A percentile compares a stretch with the other conserved stretches of the same genome.
phyloP scores from a whole-genome alignment of 2,797 vertebrate genomes.

The Myripristis jacobus region DNA sequence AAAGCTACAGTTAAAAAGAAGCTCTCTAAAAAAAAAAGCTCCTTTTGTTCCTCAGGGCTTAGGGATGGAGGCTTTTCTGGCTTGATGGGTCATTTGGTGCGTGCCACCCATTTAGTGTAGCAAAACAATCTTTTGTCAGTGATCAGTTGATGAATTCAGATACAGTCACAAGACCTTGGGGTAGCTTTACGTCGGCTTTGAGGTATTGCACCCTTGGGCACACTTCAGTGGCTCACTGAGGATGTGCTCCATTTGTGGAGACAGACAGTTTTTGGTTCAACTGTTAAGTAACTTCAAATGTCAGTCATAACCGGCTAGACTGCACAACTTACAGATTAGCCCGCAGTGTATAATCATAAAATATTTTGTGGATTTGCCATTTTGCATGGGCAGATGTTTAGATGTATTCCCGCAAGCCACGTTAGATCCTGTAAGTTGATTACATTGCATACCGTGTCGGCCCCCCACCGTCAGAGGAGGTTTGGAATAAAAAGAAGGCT shows the following conservation, averaged over 20 bases:
- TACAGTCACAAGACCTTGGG: slow-evolving; percentile 14
- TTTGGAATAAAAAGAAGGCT: slow-evolving; percentile 18
- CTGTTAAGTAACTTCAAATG: slow-evolving; percentile 9
- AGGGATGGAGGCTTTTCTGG: not conserved
- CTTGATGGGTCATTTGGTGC: slow-evolving; percentile 22
- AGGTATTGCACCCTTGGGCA: slow-evolving; percentile 13
- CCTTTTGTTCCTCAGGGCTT: no score
- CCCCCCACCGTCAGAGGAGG: slow-evolving; percentile 14
- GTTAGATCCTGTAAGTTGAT: slow-evolving; percentile 20
- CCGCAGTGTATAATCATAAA: not conserved
- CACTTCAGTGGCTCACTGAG: slow-evolving; percentile 1
- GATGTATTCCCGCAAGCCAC: slow-evolving; percentile 10
- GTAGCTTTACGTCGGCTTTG: slow-evolving; percentile 5
- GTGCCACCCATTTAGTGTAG: slow-evolving; percentile 8
- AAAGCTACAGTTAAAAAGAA: no score
- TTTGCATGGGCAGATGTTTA: slow-evolving; percentile 22
- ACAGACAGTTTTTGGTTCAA: slow-evolving; percentile 17
- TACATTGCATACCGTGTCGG: slow-evolving; percentile 19
- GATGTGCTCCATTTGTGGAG: slow-evolving; percentile 27
- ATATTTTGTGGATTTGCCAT: slow-evolving; percentile 23
- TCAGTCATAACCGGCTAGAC: slow-evolving; percentile 28
- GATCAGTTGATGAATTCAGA: slow-evolving; percentile 23
- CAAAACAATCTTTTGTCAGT: slow-evolving; percentile 12
- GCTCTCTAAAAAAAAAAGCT: no score
- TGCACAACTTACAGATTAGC: slow-evolving; percentile 38